Conservation (phyloP, 1,140 invertebrate species). For the Euura saliciscinereae region DNA sequence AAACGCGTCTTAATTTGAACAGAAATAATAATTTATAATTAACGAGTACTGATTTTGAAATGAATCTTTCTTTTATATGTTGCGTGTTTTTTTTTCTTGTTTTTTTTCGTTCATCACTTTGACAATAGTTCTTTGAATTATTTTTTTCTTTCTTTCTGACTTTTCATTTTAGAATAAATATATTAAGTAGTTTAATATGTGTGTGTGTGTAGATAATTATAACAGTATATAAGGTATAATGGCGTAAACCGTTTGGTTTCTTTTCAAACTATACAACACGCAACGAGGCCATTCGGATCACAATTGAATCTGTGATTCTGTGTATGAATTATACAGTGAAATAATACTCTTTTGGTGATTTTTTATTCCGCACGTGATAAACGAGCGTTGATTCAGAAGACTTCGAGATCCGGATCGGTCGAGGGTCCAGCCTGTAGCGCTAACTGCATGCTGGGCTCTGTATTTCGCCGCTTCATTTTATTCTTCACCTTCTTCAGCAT, state of each 20-base stretch:
- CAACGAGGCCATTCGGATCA: conserved; percentile 29
- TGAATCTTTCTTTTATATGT: not conserved
- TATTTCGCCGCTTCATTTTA: conserved; percentile 94
- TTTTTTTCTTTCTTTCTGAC: not conserved
- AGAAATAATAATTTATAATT: not conserved
- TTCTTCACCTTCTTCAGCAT: conserved; percentile 91
- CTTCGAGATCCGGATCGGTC: conserved; percentile 48
- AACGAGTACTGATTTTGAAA: not conserved
- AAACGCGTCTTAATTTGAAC: conserved; percentile 29
- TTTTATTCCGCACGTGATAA: conserved; percentile 13
- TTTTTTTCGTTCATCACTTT: not conserved
- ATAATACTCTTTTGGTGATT: conserved; percentile 19
- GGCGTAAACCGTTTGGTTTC: not conserved
- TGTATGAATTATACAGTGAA: conserved; percentile 9
- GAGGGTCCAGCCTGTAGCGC: conserved; percentile 62
- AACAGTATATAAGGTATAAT: not conserved
- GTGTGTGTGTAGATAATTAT: not conserved
- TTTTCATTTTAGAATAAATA: not conserved
- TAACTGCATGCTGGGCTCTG: conserved; percentile 82
- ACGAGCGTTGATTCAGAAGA: conserved; percentile 21
- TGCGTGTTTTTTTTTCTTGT: not conserved
- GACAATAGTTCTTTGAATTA: not conserved
- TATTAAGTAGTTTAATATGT: not conserved
- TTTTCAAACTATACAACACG: conserved; percentile 9
- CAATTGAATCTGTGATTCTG: conserved; percentile 12